A percentile compares a stretch with the other conserved stretches of the same genome.
Evolutionary conservation across 2,888 invertebrate species (phyloP).

Genomic region (Pinctada fucata): DNA sequence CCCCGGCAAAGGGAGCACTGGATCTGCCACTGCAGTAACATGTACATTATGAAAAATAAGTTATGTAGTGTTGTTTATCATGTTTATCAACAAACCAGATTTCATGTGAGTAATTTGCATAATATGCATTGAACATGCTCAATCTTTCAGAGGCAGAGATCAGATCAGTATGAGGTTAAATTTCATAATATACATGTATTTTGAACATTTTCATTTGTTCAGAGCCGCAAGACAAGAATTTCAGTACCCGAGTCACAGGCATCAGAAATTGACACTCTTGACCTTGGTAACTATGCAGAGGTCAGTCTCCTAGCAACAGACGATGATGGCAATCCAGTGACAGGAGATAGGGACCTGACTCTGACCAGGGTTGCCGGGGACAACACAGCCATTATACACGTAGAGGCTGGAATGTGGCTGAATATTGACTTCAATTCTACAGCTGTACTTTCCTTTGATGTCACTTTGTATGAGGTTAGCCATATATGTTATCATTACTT

Average conservation of each 20-base stretch:
- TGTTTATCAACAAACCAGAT: no score
- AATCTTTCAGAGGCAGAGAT: no score
- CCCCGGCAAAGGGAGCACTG: no score
- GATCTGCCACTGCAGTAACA: no score
- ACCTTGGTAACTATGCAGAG: conserved; percentile 62
- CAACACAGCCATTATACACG: conserved; percentile 60
- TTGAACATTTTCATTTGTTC: conserved; percentile 5
- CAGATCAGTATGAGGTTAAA: no score
- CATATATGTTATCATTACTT: neutral
- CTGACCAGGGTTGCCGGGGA: conserved; percentile 59
- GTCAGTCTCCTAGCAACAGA: conserved; percentile 62
- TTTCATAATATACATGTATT: no score
- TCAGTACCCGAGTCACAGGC: conserved; percentile 53
- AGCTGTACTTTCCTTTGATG: conserved; percentile 60
- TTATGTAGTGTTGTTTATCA: no score
- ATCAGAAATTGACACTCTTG: conserved; percentile 55
- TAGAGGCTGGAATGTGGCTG: conserved; percentile 59
- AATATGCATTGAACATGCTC: no score
- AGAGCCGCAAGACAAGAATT: conserved; percentile 58
- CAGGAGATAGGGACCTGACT: conserved; percentile 45
- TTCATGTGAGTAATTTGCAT: no score
- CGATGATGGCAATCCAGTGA: conserved; percentile 44
- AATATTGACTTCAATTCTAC: conserved; percentile 62
- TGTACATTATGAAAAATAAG: no score
- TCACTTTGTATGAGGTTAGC: conserved; percentile 59